Base-by-base conservation (phyloP, 2,797 vertebrate species). In the Parambassis ranga region DNA sequence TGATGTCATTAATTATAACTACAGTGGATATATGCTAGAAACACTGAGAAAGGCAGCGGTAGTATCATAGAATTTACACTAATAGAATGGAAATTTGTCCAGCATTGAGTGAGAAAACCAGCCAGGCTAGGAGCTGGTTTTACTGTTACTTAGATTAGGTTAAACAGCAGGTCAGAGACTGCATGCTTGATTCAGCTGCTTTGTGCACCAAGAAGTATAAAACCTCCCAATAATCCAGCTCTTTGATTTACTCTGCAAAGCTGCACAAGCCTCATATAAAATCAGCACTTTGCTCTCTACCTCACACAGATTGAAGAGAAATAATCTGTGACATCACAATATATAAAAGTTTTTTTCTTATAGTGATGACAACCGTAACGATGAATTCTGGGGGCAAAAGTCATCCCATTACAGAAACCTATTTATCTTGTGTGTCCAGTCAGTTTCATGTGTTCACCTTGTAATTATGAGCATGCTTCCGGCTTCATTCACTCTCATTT, bases 401-500 rank as follows among this genome's bases (percentile, higher is more conserved):
- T 10, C 24, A 15, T 37, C 23, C 35, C 9, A 15, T 37, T 30
- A 39, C 14, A 66, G 15, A 16, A 24, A 55, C 30, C 41, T 56
- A 67, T 70, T 62, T 35, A 20, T 75, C 66, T 52, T 39, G 31
- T 46, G 42, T 31, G 10, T n/a, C n/a, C 14, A 11, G 35, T 24
- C 1, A 10, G 7, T 39, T 43, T 68, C 10, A 22, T 26, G 36
- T 1, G 9, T 65, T 24, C 52, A 28, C 35, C 58, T 41, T 37
- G 24, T 31, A 56, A 55, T 70, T 48, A 51, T 22, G 43, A 60
- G 64, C 48, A 43, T 43, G 44, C 58, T 47, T 48, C 28, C 44
- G 36, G 53, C 46, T 44, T 16, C 5, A 1, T 66, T 18, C 23
- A 8, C 35, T 64, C 63, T 57, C 64, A 60, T 78, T 68, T 27